Base-by-base conservation (phyloP, 2,888 invertebrate species). In the Protonemura montana region DNA sequence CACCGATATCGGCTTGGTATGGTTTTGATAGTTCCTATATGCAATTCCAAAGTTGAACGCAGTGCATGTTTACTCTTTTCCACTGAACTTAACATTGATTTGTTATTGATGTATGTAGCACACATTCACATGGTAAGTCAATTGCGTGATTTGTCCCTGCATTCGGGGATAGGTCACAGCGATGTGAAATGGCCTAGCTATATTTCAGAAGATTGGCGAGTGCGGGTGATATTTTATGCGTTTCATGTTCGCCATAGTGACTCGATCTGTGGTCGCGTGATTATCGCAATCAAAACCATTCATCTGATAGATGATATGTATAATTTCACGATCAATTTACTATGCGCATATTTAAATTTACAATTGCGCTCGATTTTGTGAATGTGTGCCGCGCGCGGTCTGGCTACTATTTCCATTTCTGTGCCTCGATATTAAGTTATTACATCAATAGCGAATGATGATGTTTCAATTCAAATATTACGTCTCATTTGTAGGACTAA, bases 261-360 rank as follows among this genome's bases (percentile, higher is more conserved):
- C 59, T 59, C 59, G 59, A 59, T 59, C 59, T 59, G 59, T 13
- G 59, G 16, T 59, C 16, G 59, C 59, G 59, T 59, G 59, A 59
- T 59, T 59, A 59, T 59, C 59, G 13, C 59, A 59, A 59, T 59
- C 59, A 59, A 59, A 59, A 59, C 59, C 59, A 59, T 59, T 59
- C 59, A 59, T 59, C 59, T 59, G 59, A 59, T 59, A 59, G 59
- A 59, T 59, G 59, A 59, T 59, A 59, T 59, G 59, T 59, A 59
- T 59, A 59, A 59, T 59, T 59, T 59, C 59, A 59, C 59, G 59
- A 59, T 59, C 59, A 59, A 59, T 59, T 59, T 59, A 59, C 59
- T 59, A 59, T 59, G 59, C 59, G 59, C 59, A 59, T 59, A 59
- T 59, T 59, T 59, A 13, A 59, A 59, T 3, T 59, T 21, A 13